Conservation (phyloP, 2,888 invertebrate species). For the Cordilura impudica region DNA sequence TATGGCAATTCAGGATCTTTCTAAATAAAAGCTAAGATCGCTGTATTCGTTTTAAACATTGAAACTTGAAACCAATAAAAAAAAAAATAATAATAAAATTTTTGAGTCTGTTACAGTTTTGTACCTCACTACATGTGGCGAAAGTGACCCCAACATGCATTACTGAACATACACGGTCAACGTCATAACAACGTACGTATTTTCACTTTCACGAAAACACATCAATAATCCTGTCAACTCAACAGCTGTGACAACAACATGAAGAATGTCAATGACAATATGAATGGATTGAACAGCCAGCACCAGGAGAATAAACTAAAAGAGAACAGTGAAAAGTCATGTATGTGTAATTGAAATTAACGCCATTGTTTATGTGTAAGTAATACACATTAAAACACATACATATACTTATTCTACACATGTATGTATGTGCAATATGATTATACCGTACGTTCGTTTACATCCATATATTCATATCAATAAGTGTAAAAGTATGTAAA, state of each 20-base stretch:
- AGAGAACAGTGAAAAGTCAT: too few species aligned
- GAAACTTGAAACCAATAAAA: too few species aligned
- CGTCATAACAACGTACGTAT: not conserved
- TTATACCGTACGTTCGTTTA: not conserved
- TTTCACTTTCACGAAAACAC: conserved; percentile 20
- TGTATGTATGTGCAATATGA: not conserved
- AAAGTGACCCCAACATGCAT: conserved; percentile 1
- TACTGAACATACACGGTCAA: conserved; percentile 16
- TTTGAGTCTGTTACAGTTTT: too few species aligned
- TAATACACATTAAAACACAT: not conserved
- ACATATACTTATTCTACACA: not conserved
- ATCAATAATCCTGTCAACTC: conserved; percentile 51
- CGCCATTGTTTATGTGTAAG: not conserved
- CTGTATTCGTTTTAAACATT: too few species aligned
- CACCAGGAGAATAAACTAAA: not conserved
- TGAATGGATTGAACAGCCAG: not conserved
- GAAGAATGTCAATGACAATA: conserved; percentile 16
- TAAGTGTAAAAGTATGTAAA: not conserved
- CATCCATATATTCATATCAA: not conserved
- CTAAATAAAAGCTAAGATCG: too few species aligned
- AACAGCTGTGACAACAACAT: conserved; percentile 10
- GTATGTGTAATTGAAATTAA: not conserved
- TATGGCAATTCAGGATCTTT: too few species aligned
- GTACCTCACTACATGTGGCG: too few species aligned
- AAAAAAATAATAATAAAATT: too few species aligned